Base-by-base conservation (phyloP, 1,140 invertebrate genomes). In the Antheraea mylitta region DNA sequence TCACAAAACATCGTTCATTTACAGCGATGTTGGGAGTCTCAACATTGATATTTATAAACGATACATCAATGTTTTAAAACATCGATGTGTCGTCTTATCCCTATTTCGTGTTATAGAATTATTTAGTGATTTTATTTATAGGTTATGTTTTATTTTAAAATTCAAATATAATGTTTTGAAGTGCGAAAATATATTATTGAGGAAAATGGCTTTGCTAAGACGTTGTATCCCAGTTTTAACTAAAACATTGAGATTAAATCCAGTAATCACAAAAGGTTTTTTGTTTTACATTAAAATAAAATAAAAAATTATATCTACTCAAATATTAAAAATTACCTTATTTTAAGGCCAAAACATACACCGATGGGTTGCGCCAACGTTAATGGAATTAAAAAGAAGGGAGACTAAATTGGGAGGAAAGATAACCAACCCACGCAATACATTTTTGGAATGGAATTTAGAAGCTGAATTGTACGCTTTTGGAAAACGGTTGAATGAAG, bases 391-490 rank as follows among this genome's bases (percentile, higher is more conserved):
- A 11, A 91, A 90, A 66, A 67, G 66, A 18, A 79, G 86, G 19
- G 90, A 92, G 75, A 48, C 84, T 0, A 85, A 82, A 69, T 67
- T 80, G 19, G 90, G 88, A 7, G 89, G 89, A 13, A 92, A 92
- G 53, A 77, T 79, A 77, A 77, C 58, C 18, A 76, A 82, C 19
- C 87, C 88, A 13, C 93, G 96, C 53, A 95, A 94, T 38, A 92
- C 92, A 42, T 97, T 94, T 80, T 66, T 96, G 11, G 96, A 97
- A 75, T 97, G 97, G 98, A 99, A 99, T 86, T 96, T 97, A 85
- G 94, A 96, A 73, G 94, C 97, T 0, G 98, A 99, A 92, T 69
- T 99, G 18, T 98, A 93, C 93, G 96, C 97, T 6, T 99, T 99
- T 93, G 96, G 95, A 36, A 95, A 96, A 78, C 93, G 98, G 58